phyloP scores from a whole-genome alignment of 30 jellyfish, hydroid and myxozoan species.

The Aurelia sp. region DNA sequence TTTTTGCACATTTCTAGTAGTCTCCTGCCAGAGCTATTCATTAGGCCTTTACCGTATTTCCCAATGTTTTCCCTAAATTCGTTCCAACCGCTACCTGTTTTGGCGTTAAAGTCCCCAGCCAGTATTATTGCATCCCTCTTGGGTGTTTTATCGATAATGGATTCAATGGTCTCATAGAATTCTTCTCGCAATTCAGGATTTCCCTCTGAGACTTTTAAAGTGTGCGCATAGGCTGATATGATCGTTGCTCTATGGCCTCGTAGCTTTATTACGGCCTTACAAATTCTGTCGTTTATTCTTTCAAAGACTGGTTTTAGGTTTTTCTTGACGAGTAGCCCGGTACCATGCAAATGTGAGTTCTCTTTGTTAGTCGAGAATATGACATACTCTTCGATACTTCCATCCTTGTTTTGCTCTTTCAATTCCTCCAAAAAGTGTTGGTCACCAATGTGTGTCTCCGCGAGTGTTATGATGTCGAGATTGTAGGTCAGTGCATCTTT shows the following conservation, averaged over 20 bases:
- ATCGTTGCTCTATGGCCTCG: neutral
- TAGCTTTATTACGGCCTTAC: neutral
- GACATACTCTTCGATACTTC: too few species aligned
- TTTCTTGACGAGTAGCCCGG: neutral
- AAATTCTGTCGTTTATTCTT: too few species aligned
- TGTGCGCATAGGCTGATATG: neutral
- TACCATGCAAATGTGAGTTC: neutral
- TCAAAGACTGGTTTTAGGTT: neutral
- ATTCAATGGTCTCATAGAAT: neutral
- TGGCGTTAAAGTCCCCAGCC: neutral
- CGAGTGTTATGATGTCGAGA: conserved; percentile 3
- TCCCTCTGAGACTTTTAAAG: neutral
- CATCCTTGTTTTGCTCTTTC: neutral
- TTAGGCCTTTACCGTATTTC: neutral
- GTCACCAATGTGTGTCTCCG: conserved; percentile 2
- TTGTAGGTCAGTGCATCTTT: conserved; percentile 5
- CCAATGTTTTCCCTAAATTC: neutral
- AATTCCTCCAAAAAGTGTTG: neutral
- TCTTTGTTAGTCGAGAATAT: neutral
- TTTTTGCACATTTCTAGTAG: too few species aligned
- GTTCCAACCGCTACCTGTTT: neutral
- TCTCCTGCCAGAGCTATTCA: neutral
- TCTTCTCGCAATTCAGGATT: neutral
- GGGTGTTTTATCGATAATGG: neutral
- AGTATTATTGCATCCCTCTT: neutral